Conservation (phyloP, 1,140 invertebrate species). For the Myzus persicae region DNA sequence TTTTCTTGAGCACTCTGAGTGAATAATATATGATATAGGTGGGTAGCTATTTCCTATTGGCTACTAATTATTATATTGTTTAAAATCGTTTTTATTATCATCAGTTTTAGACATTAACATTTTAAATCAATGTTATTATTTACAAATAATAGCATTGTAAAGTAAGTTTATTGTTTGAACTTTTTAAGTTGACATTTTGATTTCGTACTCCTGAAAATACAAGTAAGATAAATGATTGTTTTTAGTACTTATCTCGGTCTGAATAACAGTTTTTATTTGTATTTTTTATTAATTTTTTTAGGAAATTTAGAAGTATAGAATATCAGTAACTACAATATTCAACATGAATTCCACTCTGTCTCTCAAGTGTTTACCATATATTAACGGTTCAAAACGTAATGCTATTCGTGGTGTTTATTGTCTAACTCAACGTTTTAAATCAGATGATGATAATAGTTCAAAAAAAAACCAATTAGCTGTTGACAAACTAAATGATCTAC, state of each 20-base stretch:
- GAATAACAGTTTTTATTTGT: not conserved
- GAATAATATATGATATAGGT: too few relatives aligned
- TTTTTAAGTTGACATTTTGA: not conserved
- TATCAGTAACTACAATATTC: not conserved
- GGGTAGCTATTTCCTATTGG: too few relatives aligned
- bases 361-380: not conserved
- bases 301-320: not conserved
- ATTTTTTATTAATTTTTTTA: not conserved
- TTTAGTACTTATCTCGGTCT: not conserved
- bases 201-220: not conserved
- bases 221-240: not conserved
- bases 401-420: not conserved
- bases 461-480: conserved; percentile 41
- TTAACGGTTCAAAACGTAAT: not conserved
- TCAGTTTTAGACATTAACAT: not conserved
- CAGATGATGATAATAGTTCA: not conserved
- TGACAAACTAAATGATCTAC: conserved; percentile 52
- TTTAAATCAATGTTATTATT: not conserved
- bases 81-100: not conserved
- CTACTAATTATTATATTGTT: too few relatives aligned
- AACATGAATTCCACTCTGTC: not conserved
- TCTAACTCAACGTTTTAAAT: conserved; percentile 37
- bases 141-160: not conserved
- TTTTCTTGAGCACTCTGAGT: too few relatives aligned
- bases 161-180: not conserved